Conservation (phyloP, 2,797 vertebrate species). For the Cyprinella venusta region DNA sequence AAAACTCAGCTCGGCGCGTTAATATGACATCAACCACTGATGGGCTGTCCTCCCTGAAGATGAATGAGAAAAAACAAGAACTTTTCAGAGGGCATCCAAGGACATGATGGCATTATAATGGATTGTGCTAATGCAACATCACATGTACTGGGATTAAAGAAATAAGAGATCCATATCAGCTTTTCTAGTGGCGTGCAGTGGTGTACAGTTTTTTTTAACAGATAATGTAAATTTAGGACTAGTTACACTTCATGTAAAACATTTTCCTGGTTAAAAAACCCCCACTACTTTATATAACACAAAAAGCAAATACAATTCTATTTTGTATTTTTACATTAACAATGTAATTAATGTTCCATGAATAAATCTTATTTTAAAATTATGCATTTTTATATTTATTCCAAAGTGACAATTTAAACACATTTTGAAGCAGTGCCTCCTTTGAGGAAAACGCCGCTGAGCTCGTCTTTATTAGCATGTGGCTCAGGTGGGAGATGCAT, state of each 20-base stretch:
- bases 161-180: slow-evolving; percentile 23
- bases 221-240: background rate
- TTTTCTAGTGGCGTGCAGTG: background rate
- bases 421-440: background rate
- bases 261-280: background rate
- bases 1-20: slow-evolving; percentile 80
- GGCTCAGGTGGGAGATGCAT: background rate
- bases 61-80: slow-evolving; percentile 31
- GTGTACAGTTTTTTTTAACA: background rate
- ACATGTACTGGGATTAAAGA: slow-evolving; percentile 1
- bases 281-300: background rate
- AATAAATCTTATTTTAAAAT: too few relatives aligned
- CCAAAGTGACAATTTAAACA: background rate
- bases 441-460: background rate
- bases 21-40: slow-evolving; percentile 89
- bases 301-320: background rate
- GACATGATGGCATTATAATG: slow-evolving; percentile 36
- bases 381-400: too few relatives aligned
- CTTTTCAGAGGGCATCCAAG: slow-evolving; percentile 43
- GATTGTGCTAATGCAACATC: slow-evolving; percentile 7
- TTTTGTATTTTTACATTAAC: background rate
- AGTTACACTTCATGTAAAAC: background rate
- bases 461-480: background rate
- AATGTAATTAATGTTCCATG: too few relatives aligned
- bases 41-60: slow-evolving; percentile 87